Conservation (phyloP, 2,888 invertebrate species). For the Xestia xanthographa region DNA sequence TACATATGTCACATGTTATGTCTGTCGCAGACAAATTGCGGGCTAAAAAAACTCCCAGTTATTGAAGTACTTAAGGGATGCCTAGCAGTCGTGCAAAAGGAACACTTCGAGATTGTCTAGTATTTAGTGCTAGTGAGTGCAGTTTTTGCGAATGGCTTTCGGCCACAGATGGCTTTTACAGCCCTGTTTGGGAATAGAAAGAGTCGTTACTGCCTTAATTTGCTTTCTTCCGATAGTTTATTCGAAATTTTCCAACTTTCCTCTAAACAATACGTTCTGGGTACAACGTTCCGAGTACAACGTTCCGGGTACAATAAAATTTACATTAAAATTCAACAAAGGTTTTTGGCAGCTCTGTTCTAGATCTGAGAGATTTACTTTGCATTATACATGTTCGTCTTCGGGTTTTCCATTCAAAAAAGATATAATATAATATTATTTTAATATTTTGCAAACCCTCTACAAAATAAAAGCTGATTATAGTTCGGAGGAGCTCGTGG, state of each 20-base stretch:
- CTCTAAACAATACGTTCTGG: not conserved
- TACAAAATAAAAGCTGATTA: too few species aligned
- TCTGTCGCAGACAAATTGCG: not conserved
- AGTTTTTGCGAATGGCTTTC: slow-evolving; percentile 36
- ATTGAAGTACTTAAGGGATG: not conserved
- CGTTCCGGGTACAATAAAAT: not conserved
- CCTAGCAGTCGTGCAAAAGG: not conserved
- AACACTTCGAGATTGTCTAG: not conserved
- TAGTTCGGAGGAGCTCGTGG: too few species aligned
- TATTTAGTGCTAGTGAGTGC: slow-evolving; percentile 4
- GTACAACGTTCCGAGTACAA: not conserved
- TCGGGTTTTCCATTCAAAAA: not conserved
- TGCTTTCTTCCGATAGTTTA: slow-evolving; percentile 47
- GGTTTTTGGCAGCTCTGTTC: not conserved
- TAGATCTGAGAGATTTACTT: not conserved
- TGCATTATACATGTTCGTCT: not conserved
- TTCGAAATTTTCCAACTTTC: slow-evolving; percentile 18
- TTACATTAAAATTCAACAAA: not conserved
- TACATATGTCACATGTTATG: not conserved
- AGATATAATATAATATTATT: too few species aligned
- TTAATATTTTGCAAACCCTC: too few species aligned
- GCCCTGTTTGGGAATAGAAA: slow-evolving; percentile 34
- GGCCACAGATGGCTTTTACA: slow-evolving; percentile 48
- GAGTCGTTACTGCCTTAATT: slow-evolving; percentile 44
- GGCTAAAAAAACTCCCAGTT: not conserved